Base-by-base conservation (phyloP, 2,113 vertebrate species). In the Antennarius striatus region DNA sequence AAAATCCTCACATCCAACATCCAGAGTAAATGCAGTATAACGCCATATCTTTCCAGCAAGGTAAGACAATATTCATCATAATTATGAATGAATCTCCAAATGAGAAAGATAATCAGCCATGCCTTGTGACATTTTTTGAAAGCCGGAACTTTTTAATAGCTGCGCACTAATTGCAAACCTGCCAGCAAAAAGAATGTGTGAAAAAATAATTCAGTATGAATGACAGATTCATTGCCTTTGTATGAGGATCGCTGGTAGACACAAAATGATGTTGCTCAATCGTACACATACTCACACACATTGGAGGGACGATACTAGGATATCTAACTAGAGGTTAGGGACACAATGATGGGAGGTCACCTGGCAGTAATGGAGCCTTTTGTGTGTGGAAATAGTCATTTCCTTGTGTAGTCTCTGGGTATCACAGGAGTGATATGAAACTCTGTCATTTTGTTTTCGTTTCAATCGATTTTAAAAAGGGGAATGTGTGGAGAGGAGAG, bases 381-480 rank as follows among this genome's bases (percentile, higher is more conserved):
- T 91, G 90, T 91, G 82, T 63, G 72, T 78, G 81, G 87, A 89
- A 92, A 92, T 90, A 87, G 88, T 90, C 80, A 90, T 91, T 90
- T 90, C 87, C 87, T 78, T 86, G 80, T 85, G 85, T 80, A 85
- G 89, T 89, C 83, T 72, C 47, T 12, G 58, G 82, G 78, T 88
- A 83, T 87, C 86, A 81, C 71, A 72, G 84, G 73, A 67, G 59
- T 60, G 82, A 86, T 88, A 89, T 87, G 84, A 90, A 90, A 86
- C 68, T 81, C 63, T 68, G 79, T 86, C 75, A 83, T 90, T 88
- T 83, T 91, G 90, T 89, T 90, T 89, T 89, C 71, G 73, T 89
- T 88, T 85, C 84, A 74, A 68, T 82, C 58, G 63, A 83, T 84
- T 85, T 79, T 12, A 72, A 73, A 82, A 81, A 81, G 73, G 65